Evolutionary conservation across 1,140 invertebrate genomes (phyloP).

Genomic region (Halesus radiatus): DNA sequence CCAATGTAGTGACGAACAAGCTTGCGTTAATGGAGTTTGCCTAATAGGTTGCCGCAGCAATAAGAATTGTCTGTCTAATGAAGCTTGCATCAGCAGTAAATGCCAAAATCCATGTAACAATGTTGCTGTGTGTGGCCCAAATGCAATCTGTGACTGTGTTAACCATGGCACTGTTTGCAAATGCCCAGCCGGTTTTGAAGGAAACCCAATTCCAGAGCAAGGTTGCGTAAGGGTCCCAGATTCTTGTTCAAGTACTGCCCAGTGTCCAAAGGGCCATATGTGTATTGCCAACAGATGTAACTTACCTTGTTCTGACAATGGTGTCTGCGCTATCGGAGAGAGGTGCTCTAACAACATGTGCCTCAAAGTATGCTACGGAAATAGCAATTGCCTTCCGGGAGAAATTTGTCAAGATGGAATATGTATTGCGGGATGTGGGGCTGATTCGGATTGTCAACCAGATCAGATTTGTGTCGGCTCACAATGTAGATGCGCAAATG

Average conservation of each 20-base stretch:
- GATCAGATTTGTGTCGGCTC: constrained; percentile 86
- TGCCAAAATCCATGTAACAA: constrained; percentile 86
- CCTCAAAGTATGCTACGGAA: constrained; percentile 88
- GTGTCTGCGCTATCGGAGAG: constrained; percentile 85
- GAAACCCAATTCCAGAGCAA: constrained; percentile 89
- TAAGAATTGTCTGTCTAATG: constrained; percentile 80
- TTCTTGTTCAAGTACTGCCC: constrained; percentile 74
- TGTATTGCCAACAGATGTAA: constrained; percentile 83
- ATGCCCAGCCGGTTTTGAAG: constrained; percentile 87
- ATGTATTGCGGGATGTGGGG: constrained; percentile 86
- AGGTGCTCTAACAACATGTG: constrained; percentile 84
- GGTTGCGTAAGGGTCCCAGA: constrained; percentile 85
- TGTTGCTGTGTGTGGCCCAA: constrained; percentile 85
- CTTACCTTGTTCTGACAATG: constrained; percentile 79
- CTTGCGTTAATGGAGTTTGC: constrained; percentile 85
- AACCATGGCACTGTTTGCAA: constrained; percentile 81
- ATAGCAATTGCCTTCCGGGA: constrained; percentile 89
- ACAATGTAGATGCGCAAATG: constrained; percentile 83
- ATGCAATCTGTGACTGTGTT: constrained; percentile 82
- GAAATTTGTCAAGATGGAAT: constrained; percentile 87
- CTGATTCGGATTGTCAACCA: constrained; percentile 82
- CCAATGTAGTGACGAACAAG: constrained; percentile 84
- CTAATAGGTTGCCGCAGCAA: constrained; percentile 86
- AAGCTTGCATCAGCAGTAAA: constrained; percentile 87
- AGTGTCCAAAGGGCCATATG: constrained; percentile 80